A percentile compares a stretch with the other conserved stretches of the same genome.
These are phyloP conservation scores for Porites lobata DNA, from an alignment of 92 coral and sea anemone genomes.

Conservation along the genomic window DNA sequence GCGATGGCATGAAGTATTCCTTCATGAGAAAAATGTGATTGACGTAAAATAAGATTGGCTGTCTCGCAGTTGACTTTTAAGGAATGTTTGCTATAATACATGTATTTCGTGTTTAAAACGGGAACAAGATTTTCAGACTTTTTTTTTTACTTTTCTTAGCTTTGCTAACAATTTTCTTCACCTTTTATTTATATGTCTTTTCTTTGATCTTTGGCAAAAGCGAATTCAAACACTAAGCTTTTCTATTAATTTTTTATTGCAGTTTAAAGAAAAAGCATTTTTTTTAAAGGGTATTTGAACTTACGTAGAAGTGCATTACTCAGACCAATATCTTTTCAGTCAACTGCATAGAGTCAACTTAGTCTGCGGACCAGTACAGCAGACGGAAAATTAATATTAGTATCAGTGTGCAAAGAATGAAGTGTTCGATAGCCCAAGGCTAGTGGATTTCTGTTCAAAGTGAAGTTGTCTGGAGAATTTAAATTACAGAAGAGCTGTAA, in stretches of 20 bases:
- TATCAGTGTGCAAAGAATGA: too few relatives aligned
- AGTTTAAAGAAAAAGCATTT: background rate
- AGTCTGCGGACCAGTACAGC: background rate
- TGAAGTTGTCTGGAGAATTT: too few relatives aligned
- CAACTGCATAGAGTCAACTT: background rate
- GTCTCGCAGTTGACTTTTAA: background rate
- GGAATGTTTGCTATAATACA: background rate
- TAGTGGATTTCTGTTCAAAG: too few relatives aligned
- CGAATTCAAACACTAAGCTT: background rate
- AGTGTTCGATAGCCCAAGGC: too few relatives aligned
- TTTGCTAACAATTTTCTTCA: background rate
- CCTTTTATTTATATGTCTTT: background rate
- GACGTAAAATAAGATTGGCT: too few relatives aligned
- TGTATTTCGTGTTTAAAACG: background rate
- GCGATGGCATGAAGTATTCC: background rate
- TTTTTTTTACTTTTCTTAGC: background rate
- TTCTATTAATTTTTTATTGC: background rate
- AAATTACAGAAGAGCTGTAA: too few relatives aligned
- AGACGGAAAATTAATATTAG: too few relatives aligned
- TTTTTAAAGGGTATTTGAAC: background rate
- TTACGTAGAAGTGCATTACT: too few relatives aligned
- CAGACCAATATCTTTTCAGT: background rate
- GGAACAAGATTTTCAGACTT: too few relatives aligned
- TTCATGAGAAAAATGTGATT: background rate
- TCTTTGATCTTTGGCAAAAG: background rate